Conservation (phyloP, 2,888 invertebrate species). For the Xanthia togata region DNA sequence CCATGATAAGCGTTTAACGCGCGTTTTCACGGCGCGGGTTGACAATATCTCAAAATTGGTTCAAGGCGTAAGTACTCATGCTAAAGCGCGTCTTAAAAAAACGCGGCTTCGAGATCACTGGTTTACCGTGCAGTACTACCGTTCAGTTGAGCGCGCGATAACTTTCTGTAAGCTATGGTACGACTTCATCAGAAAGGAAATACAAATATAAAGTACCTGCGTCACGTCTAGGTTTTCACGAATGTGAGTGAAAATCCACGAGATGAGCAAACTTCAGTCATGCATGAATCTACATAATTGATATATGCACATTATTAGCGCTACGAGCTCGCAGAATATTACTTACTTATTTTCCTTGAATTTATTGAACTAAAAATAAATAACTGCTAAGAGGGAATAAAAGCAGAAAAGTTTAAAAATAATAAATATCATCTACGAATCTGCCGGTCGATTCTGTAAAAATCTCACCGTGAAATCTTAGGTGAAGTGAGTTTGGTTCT, state of each 20-base stretch:
- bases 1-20: too few relatives aligned
- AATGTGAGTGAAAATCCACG: neutral
- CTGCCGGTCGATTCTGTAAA: too few relatives aligned
- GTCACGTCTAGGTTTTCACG: neutral
- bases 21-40: too few relatives aligned
- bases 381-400: neutral
- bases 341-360: conserved; percentile 4
- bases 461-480: too few relatives aligned
- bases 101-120: too few relatives aligned
- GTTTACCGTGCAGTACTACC: too few relatives aligned
- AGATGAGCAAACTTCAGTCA: conserved; percentile 39
- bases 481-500: too few relatives aligned
- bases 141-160: neutral
- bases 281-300: conserved; percentile 31
- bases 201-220: neutral
- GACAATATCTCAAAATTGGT: too few relatives aligned
- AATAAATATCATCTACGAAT: neutral
- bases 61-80: too few relatives aligned
- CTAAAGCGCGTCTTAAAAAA: too few relatives aligned
- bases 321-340: conserved; percentile 12
- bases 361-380: conserved; percentile 3
- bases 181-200: neutral
- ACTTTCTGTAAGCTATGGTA: neutral
- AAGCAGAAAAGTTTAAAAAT: neutral
- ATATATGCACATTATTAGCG: conserved; percentile 11